These are phyloP conservation scores for Lampropteryx suffumata DNA, from an alignment of 2,888 invertebrate species.

Conservation along the genomic window DNA sequence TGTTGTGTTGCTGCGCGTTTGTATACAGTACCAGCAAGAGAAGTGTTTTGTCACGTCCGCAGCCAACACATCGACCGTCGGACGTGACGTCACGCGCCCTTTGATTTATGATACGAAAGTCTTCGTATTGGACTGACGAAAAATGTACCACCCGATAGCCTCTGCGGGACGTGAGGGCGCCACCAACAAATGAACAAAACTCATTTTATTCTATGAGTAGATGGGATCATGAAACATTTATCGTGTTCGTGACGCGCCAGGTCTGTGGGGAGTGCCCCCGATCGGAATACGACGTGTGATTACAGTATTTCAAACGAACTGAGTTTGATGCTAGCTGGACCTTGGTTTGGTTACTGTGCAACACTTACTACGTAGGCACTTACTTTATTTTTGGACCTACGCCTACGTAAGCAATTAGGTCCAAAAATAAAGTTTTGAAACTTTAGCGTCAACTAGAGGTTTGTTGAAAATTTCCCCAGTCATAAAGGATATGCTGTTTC, in stretches of 20 bases:
- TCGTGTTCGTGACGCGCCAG: constrained; percentile 39
- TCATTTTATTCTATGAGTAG: constrained; percentile 62
- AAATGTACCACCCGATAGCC: constrained; percentile 69
- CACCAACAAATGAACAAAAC: constrained; percentile 59
- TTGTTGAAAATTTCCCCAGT: too few relatives aligned
- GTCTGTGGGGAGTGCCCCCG: constrained; percentile 16
- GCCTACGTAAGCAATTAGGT: too few relatives aligned
- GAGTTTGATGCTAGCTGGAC: constrained; percentile 7
- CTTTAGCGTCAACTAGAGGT: too few relatives aligned
- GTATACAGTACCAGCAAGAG: constrained; percentile 35
- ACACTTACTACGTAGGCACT: too few relatives aligned
- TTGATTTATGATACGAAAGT: constrained; percentile 75
- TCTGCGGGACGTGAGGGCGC: constrained; percentile 58
- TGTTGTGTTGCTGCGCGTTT: constrained; percentile 23
- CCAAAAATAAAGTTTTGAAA: too few relatives aligned
- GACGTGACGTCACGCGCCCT: constrained; percentile 69
- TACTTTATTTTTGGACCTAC: too few relatives aligned
- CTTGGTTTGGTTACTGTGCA: constrained; percentile 4
- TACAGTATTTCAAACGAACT: constrained; percentile 19
- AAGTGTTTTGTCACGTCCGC: constrained; percentile 68
- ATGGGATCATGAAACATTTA: constrained; percentile 54
- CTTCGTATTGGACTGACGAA: constrained; percentile 53
- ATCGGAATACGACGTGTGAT: constrained; percentile 20
- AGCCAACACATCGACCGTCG: constrained; percentile 58
- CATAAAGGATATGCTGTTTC: too few relatives aligned